phyloP scores from a whole-genome alignment of 2,113 vertebrate species.

The Danionella cerebrum region DNA sequence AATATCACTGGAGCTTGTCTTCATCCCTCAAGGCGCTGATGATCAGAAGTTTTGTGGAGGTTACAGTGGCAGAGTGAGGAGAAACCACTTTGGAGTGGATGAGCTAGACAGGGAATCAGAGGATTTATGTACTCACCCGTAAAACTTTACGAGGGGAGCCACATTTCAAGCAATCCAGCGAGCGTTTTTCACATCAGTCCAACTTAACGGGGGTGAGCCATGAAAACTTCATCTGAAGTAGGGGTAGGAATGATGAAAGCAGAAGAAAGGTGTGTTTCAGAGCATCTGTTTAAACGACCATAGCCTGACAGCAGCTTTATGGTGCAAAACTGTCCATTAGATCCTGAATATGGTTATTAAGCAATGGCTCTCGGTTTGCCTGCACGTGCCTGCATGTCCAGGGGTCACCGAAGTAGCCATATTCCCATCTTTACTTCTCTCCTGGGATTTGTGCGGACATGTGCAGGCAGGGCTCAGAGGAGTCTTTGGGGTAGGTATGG shows the following conservation, averaged over 20 bases:
- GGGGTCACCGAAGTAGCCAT: conserved; percentile 31
- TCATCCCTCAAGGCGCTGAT: conserved; percentile 2
- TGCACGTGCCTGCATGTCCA: not conserved
- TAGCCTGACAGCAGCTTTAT: not conserved
- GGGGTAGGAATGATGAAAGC: not conserved
- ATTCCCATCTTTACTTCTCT: conserved; percentile 27
- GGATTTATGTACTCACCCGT: conserved; percentile 45
- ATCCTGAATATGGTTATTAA: not conserved
- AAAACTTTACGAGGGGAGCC: conserved; percentile 49
- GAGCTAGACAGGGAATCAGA: conserved; percentile 17
- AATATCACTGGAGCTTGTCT: conserved; percentile 36
- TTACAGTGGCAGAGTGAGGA: not conserved
- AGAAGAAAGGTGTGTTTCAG: not conserved
- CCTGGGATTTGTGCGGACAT: conserved; percentile 42
- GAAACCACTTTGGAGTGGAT: not conserved
- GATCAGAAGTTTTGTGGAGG: not conserved
- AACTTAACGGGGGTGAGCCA: not conserved
- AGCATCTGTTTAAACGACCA: conserved; percentile 5
- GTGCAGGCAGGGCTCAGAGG: conserved; percentile 27
- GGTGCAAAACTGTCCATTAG: not conserved
- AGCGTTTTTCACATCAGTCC: conserved; percentile 32
- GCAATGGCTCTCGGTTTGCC: not conserved
- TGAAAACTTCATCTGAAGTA: not conserved
- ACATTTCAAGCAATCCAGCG: conserved; percentile 34
- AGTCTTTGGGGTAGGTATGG: conserved; percentile 36